These are phyloP conservation scores for Corythucha ciliata DNA, from an alignment of 2,888 invertebrate genomes.

Conservation along the genomic window DNA sequence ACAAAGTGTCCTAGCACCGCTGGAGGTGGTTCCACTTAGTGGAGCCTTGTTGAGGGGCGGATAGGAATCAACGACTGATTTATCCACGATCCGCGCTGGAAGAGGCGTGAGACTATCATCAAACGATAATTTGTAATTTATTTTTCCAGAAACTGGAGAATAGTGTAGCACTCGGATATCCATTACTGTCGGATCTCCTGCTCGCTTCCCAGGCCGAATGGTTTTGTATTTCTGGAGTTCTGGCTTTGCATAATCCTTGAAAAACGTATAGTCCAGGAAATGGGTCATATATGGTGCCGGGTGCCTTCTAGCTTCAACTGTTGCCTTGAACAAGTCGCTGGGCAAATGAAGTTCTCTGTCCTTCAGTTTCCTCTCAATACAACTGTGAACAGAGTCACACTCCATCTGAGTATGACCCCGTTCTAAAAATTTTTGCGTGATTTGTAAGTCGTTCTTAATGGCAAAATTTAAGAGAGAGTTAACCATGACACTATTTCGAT, in stretches of 20 bases:
- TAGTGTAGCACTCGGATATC: slow-evolving; percentile 20
- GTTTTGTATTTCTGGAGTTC: slow-evolving; percentile 15
- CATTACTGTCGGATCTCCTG: slow-evolving; percentile 24
- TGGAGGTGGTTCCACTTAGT: too few species aligned
- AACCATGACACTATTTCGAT: not conserved
- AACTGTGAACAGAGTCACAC: slow-evolving; percentile 14
- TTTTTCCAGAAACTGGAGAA: slow-evolving; percentile 14
- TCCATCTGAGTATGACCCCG: slow-evolving; percentile 9
- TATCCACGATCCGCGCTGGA: too few species aligned
- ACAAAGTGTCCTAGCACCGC: too few species aligned
- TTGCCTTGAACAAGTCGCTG: not conserved
- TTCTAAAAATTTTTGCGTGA: slow-evolving; percentile 9
- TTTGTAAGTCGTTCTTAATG: not conserved
- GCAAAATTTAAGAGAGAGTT: not conserved
- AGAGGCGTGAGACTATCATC: too few species aligned
- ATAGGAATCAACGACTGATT: too few species aligned
- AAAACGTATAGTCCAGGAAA: slow-evolving; percentile 24
- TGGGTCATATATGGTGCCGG: slow-evolving; percentile 20
- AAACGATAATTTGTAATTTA: slow-evolving; percentile 22
- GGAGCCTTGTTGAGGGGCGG: too few species aligned
- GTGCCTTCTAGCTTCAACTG: not conserved
- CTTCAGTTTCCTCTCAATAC: slow-evolving; percentile 1
- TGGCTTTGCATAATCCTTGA: slow-evolving; percentile 20
- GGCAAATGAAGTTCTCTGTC: slow-evolving; percentile 8
- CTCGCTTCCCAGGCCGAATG: slow-evolving; percentile 22